These are phyloP conservation scores for Hypena proboscidalis DNA, from an alignment of 2,888 invertebrate genomes.

Conservation along the genomic window DNA sequence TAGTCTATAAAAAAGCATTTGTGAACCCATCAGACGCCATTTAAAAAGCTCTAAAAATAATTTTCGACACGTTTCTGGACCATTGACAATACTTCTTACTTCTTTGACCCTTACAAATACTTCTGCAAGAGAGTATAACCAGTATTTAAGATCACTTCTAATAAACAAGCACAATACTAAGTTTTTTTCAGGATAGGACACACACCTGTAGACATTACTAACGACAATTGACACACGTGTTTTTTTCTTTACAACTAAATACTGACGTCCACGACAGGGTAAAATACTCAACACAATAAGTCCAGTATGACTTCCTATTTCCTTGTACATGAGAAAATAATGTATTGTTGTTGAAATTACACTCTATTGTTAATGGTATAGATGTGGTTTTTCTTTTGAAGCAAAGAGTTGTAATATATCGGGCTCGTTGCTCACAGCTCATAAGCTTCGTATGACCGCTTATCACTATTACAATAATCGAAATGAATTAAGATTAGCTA, in stretches of 20 bases:
- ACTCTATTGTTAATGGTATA: background rate
- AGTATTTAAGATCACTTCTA: no score
- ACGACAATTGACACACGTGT: background rate
- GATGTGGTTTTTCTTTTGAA: background rate
- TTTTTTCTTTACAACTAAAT: no score
- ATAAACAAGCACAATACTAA: slow-evolving; percentile 1
- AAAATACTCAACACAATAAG: no score
- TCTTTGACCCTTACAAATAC: no score
- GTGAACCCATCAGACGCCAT: no score
- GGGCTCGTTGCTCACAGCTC: background rate
- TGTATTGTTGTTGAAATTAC: background rate
- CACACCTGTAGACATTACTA: slow-evolving; percentile 15
- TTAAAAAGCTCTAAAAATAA: no score
- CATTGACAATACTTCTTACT: no score
- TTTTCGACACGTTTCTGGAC: no score
- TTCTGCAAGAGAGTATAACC: no score
- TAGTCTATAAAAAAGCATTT: no score
- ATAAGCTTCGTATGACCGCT: background rate
- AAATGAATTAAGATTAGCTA: background rate
- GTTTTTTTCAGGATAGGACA: slow-evolving; percentile 9
- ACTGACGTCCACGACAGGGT: background rate
- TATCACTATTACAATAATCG: no score
- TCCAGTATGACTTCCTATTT: no score
- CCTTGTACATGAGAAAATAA: background rate
- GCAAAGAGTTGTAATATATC: background rate